Evolutionary conservation across 2,113 vertebrate genomes (phyloP).

Genomic region (Ptilorrhoa leucosticta): DNA sequence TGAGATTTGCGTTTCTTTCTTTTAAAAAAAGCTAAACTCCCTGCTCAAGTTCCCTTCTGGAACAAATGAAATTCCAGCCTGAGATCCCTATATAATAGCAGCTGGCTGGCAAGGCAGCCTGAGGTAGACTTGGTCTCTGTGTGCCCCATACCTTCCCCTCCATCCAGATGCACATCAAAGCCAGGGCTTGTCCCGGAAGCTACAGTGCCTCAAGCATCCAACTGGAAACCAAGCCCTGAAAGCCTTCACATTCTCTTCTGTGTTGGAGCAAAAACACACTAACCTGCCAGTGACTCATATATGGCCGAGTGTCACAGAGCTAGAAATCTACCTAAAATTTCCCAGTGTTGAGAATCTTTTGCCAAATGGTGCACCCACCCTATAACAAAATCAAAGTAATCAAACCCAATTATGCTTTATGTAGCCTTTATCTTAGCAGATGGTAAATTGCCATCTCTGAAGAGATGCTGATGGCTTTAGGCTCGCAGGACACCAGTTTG

Average conservation of each 20-base stretch:
- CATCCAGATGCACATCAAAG: not conserved
- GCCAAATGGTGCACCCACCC: not conserved
- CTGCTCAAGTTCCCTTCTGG: not conserved
- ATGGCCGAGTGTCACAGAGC: not conserved
- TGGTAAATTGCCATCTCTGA: not conserved
- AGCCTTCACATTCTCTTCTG: not conserved
- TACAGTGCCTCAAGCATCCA: not conserved
- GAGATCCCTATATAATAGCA: not conserved
- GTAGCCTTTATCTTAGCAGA: not conserved
- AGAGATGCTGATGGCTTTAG: not conserved
- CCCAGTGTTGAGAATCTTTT: not conserved
- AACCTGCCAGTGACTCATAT: not conserved
- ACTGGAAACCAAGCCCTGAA: not conserved
- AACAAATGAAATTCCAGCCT: not conserved
- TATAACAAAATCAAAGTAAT: not conserved
- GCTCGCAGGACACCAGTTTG: not conserved
- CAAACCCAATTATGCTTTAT: not conserved
- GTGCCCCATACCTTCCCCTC: not conserved
- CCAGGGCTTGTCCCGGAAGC: fast-evolving
- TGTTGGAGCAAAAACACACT: not conserved
- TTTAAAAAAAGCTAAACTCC: not conserved
- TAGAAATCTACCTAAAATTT: not conserved
- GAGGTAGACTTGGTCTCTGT: not conserved
- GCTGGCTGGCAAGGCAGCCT: not conserved
- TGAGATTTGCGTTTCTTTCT: not conserved